phyloP scores from a whole-genome alignment of 2,888 invertebrate genomes.

The Andrena trimmerana region DNA sequence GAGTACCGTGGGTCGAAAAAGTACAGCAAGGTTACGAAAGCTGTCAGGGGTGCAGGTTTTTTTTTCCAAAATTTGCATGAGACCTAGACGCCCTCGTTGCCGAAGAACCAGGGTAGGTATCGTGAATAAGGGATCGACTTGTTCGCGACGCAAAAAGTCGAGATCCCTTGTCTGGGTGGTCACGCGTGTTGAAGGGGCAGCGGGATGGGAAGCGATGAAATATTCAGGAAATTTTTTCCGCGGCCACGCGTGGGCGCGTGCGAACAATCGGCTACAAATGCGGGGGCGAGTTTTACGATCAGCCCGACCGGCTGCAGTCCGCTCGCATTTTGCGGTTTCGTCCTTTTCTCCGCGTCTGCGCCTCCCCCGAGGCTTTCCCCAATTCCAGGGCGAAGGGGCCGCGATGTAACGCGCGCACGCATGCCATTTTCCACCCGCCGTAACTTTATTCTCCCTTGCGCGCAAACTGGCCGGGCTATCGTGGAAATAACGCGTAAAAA shows the following conservation, averaged over 20 bases:
- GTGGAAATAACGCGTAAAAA: constrained; percentile 1
- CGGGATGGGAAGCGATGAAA: constrained; percentile 50
- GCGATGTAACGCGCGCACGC: constrained; percentile 22
- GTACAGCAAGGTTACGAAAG: background rate
- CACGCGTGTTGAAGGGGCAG: background rate
- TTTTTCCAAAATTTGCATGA: constrained; percentile 40
- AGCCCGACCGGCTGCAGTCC: constrained; percentile 20
- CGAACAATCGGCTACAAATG: constrained; percentile 56
- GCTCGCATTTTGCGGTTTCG: constrained; percentile 17
- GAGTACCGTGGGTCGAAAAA: no score
- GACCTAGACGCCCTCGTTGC: background rate
- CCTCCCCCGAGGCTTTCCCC: constrained; percentile 19
- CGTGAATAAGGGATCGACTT: constrained; percentile 48
- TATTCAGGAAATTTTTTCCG: constrained; percentile 59
- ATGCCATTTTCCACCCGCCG: constrained; percentile 20
- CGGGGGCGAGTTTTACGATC: constrained; percentile 51
- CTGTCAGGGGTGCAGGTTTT: background rate
- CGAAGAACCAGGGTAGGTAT: constrained; percentile 8
- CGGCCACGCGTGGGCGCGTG: constrained; percentile 8
- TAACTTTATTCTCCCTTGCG: background rate
- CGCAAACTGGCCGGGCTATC: constrained; percentile 10
- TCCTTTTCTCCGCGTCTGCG: constrained; percentile 40
- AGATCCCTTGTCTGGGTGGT: constrained; percentile 3
- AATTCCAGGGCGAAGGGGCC: constrained; percentile 26
- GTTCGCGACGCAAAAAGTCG: constrained; percentile 9